Evolutionary conservation across 2,888 invertebrate species (phyloP).

Genomic region (Drosophila anomelani): DNA sequence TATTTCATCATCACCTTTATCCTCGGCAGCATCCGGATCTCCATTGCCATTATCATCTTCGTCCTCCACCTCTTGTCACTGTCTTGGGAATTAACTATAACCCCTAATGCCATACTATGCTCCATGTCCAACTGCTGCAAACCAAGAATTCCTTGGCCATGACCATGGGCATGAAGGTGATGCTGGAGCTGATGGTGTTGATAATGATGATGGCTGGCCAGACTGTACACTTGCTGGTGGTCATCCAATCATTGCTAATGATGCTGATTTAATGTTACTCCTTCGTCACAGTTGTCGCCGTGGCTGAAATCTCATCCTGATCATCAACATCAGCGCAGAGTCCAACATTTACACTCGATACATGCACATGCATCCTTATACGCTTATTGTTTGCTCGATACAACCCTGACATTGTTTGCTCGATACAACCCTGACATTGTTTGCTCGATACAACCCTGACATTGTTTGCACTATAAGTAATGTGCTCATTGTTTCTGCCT

Average conservation of each 20-base stretch:
- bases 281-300: conserved; percentile 57
- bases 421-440: neutral
- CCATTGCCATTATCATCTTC: conserved; percentile 57
- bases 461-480: conserved; percentile 61
- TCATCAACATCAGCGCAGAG: conserved; percentile 28
- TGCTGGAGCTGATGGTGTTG: conserved; percentile 42
- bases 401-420: neutral
- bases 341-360: conserved; percentile 42
- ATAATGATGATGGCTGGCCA: conserved; percentile 32
- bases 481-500: conserved; percentile 70
- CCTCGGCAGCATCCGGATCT: conserved; percentile 83
- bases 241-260: conserved; percentile 68
- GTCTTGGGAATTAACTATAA: conserved; percentile 86
- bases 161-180: conserved; percentile 31
- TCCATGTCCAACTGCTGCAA: conserved; percentile 52
- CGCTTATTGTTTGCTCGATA: conserved; percentile 4
- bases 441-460: neutral
- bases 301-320: conserved; percentile 74
- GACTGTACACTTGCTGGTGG: conserved; percentile 54
- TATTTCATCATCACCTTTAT: conserved; percentile 84
- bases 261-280: conserved; percentile 80
- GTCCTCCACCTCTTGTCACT: conserved; percentile 54
- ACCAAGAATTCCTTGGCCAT: conserved; percentile 28
- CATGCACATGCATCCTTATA: conserved; percentile 46
- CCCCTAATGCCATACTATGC: conserved; percentile 72